These are phyloP conservation scores for Xyrichtys novacula DNA, from an alignment of 2,797 vertebrate genomes.

Conservation along the genomic window DNA sequence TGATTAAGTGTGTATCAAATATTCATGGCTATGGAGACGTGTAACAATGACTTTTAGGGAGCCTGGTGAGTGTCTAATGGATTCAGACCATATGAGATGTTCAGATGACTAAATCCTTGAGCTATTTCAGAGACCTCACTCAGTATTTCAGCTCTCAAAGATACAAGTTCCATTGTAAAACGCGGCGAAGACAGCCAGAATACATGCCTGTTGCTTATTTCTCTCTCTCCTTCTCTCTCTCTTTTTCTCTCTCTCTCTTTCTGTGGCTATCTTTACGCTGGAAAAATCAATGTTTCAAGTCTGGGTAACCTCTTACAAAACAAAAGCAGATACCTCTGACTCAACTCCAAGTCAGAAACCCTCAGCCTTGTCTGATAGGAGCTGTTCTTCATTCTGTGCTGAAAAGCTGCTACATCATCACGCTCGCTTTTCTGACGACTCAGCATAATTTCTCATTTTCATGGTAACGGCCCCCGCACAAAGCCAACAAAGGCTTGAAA, in stretches of 20 bases:
- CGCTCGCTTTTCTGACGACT: slow-evolving; percentile 44
- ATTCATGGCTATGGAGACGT: slow-evolving; percentile 75
- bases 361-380: slow-evolving; percentile 25
- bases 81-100: slow-evolving; percentile 70
- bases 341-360: slow-evolving; percentile 38
- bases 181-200: slow-evolving; percentile 71
- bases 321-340: slow-evolving; percentile 32
- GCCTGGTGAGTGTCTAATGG: slow-evolving; percentile 69
- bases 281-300: slow-evolving; percentile 51
- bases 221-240: no score
- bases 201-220: slow-evolving; percentile 81
- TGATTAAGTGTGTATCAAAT: slow-evolving; percentile 75
- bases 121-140: slow-evolving; percentile 78
- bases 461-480: slow-evolving; percentile 27
- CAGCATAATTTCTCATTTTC: slow-evolving; percentile 54
- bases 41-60: slow-evolving; percentile 72
- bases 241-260: no score
- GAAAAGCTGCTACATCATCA: slow-evolving; percentile 54
- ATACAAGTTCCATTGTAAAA: slow-evolving; percentile 77
- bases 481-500: slow-evolving; percentile 53
- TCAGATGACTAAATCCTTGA: slow-evolving; percentile 72
- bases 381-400: slow-evolving; percentile 32
- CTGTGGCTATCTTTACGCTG: slow-evolving; percentile 33
- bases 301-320: slow-evolving; percentile 36
- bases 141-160: slow-evolving; percentile 61